Conservation (phyloP, 2,113 vertebrate species). For the Anguilla japonica region DNA sequence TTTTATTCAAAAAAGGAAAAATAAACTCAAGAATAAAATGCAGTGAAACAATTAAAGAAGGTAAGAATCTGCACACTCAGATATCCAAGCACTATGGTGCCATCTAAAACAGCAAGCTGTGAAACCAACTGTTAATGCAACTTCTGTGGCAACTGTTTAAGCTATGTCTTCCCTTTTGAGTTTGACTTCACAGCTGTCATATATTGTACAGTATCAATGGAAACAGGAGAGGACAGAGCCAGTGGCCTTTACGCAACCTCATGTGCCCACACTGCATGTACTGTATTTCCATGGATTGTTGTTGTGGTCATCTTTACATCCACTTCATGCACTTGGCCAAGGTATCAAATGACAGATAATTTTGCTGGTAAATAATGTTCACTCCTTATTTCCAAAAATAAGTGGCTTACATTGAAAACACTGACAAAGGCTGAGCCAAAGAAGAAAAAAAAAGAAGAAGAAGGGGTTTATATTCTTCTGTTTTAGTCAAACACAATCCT, state of each 20-base stretch:
- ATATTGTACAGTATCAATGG: not conserved
- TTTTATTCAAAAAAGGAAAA: conserved; percentile 4
- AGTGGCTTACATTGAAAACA: not conserved
- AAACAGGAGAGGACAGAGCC: not conserved
- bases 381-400: not conserved
- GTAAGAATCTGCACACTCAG: not conserved
- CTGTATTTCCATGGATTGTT: not conserved
- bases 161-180: conserved; percentile 1
- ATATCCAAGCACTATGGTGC: not conserved
- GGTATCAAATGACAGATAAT: not conserved
- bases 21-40: not conserved
- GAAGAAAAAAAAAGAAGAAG: not conserved
- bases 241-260: not conserved
- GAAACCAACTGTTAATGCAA: conserved; percentile 4
- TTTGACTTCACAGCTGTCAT: not conserved
- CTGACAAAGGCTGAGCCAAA: not conserved
- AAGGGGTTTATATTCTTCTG: not conserved
- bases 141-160: not conserved
- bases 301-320: not conserved
- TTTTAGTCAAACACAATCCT: not conserved
- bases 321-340: not conserved
- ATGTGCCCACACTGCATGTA: not conserved
- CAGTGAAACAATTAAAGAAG: not conserved
- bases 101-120: not conserved
- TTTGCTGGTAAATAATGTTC: not conserved